phyloP scores from a whole-genome alignment of 2,888 invertebrate species.

The Heliconius aoede region DNA sequence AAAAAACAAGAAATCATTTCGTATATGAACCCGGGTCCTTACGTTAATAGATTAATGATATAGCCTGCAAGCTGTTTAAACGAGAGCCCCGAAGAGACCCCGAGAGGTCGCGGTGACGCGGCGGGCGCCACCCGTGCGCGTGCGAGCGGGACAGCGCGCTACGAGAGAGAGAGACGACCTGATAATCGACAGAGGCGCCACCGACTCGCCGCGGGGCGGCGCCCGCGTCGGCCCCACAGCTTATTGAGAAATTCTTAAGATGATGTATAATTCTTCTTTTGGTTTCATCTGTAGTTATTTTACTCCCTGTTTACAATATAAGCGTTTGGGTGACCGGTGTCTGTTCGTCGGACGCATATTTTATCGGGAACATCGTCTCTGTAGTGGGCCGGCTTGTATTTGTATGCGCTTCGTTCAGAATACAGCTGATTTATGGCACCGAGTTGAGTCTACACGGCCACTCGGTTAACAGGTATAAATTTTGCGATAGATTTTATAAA shows the following conservation, averaged over 20 bases:
- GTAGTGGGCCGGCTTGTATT: slow-evolving; percentile 56
- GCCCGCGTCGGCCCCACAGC: slow-evolving; percentile 76
- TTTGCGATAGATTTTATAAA: slow-evolving; percentile 42
- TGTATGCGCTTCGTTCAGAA: slow-evolving; percentile 57
- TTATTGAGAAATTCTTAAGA: slow-evolving; percentile 83
- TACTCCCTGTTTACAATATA: slow-evolving; percentile 82
- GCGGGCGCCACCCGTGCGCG: slow-evolving; percentile 68
- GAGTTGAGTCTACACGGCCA: slow-evolving; percentile 51
- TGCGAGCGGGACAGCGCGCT: slow-evolving; percentile 58
- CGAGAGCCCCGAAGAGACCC: slow-evolving; percentile 60
- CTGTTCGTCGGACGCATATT: slow-evolving; percentile 70
- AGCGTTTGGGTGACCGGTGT: slow-evolving; percentile 75
- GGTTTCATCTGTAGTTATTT: slow-evolving; percentile 75
- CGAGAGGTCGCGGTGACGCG: slow-evolving; percentile 60
- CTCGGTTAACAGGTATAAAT: slow-evolving; percentile 41
- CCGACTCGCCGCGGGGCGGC: slow-evolving; percentile 75
- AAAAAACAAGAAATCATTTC: slow-evolving; percentile 68
- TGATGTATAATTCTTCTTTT: slow-evolving; percentile 80
- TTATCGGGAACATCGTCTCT: slow-evolving; percentile 63
- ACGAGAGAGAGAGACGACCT: slow-evolving; percentile 58
- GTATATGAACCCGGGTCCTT: slow-evolving; percentile 69
- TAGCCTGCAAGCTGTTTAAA: slow-evolving; percentile 69
- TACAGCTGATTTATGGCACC: slow-evolving; percentile 66
- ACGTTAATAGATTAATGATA: slow-evolving; percentile 82
- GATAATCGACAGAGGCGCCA: slow-evolving; percentile 76